Evolutionary conservation across 2,888 invertebrate species (phyloP), one percentile per base, ranked within the genome.

Genomic region (Hoplodrina blanda): DNA sequence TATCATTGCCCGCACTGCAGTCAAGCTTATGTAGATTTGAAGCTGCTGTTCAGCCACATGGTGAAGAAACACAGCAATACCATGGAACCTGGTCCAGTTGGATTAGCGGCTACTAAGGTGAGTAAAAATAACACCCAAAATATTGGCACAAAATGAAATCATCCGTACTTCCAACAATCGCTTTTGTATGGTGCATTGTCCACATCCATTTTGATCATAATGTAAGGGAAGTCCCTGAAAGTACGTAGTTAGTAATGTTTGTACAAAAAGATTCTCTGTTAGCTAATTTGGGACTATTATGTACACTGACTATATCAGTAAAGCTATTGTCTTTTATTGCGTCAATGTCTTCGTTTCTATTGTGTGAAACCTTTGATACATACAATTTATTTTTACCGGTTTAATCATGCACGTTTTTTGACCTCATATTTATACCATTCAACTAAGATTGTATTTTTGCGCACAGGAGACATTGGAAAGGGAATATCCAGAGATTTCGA

Each of bases 401-500:
- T 50, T 55, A 19, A 25, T 2, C 33, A 17, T 56, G 33, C 13
- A 56, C 8, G 15, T 44, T 25, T 15, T 15, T 50, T 67, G 25
- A 25, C 66, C 37, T 68, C 70, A 33, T 30, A 41, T 30, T 77
- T 50, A 50, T 82, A 79, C 78, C 46, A 82, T 78, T 78, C 78
- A 78, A 78, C 82, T 85, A 80, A 81, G 78, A 69, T 78, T 78
- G 69, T 65, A 37, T 67, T 77, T 77, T 82, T 74, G 80, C 77
- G 89, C 88, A 80, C 90, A 96, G 96, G 96, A 96, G 91, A 96
- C 96, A 20, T 90, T 96, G 81, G 96, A 96, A 85, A 89, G 96
- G 80, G 96, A 96, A 85, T 96, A 96, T 86, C 96, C 96, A 52
- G 96, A 96, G 82, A 96, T 96, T 74, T 96, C 96, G 20, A 96